A percentile compares a stretch with the other conserved stretches of the same genome.
These are phyloP conservation scores for Camelus bactrianus DNA, from an alignment of 2,113 vertebrate genomes.

Conservation along the genomic window DNA sequence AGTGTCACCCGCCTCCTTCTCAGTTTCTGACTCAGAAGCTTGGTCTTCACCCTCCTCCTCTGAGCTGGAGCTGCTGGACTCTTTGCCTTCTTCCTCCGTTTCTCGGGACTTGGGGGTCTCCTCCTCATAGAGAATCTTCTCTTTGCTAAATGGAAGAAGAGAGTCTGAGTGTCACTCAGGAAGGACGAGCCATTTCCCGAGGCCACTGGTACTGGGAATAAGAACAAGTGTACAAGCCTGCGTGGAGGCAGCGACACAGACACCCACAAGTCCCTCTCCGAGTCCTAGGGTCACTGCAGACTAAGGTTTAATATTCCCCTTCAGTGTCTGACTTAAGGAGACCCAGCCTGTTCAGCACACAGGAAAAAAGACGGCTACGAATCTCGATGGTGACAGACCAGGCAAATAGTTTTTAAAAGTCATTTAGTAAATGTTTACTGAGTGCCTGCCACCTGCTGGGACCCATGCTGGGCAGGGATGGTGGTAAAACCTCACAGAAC, in stretches of 20 bases:
- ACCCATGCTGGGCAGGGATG: background rate
- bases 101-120: slow-evolving; percentile 85
- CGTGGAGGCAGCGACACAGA: background rate
- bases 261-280: background rate
- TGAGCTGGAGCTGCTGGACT: slow-evolving; percentile 89
- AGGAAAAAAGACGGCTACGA: background rate
- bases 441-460: background rate
- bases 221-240: background rate
- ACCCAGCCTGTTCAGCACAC: background rate
- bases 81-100: slow-evolving; percentile 87
- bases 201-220: background rate
- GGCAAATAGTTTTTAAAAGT: background rate
- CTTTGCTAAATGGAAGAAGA: slow-evolving; percentile 84
- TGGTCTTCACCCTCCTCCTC: slow-evolving; percentile 89
- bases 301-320: background rate
- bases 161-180: slow-evolving; percentile 27
- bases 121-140: slow-evolving; percentile 89
- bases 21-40: slow-evolving; percentile 88
- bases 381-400: background rate
- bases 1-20: slow-evolving; percentile 87
- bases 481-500: background rate
- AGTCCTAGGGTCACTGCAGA: background rate
- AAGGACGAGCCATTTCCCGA: background rate
- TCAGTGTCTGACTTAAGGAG: background rate
- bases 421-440: background rate